Evolutionary conservation across 2,113 vertebrate genomes (phyloP).

Genomic region (Odontesthes bonariensis): DNA sequence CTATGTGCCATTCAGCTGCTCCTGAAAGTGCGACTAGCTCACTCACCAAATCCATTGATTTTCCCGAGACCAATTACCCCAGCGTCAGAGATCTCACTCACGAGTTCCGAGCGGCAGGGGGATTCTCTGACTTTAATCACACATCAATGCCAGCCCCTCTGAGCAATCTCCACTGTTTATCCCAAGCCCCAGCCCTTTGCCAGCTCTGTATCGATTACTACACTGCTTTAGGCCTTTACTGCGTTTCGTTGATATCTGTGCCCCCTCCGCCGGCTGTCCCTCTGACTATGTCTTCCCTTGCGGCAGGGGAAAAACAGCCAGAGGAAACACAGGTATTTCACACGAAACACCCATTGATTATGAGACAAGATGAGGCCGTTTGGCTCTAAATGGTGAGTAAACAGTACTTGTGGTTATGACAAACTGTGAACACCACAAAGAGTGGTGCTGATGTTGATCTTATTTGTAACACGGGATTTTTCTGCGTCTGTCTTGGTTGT

Average conservation of each 20-base stretch:
- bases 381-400: slow-evolving; percentile 30
- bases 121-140: slow-evolving; percentile 79
- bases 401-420: slow-evolving; percentile 20
- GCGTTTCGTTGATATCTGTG: slow-evolving; percentile 54
- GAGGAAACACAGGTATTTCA: slow-evolving; percentile 65
- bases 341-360: slow-evolving; percentile 75
- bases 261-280: slow-evolving; percentile 43
- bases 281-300: slow-evolving; percentile 24
- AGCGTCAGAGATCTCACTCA: slow-evolving; percentile 80
- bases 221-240: slow-evolving; percentile 51
- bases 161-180: slow-evolving; percentile 78
- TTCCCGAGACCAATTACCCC: slow-evolving; percentile 76
- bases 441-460: neutral
- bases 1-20: slow-evolving; percentile 32
- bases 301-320: slow-evolving; percentile 46
- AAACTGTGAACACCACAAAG: slow-evolving; percentile 14
- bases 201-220: slow-evolving; percentile 69
- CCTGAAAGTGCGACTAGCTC: slow-evolving; percentile 57
- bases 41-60: slow-evolving; percentile 74
- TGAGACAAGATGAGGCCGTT: slow-evolving; percentile 63
- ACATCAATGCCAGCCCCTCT: slow-evolving; percentile 74
- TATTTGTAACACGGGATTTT: neutral
- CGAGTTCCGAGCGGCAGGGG: slow-evolving; percentile 65
- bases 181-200: slow-evolving; percentile 58
- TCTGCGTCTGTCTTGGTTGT: neutral